phyloP scores from a whole-genome alignment of 2,113 vertebrate species.

The Felis chaus region DNA sequence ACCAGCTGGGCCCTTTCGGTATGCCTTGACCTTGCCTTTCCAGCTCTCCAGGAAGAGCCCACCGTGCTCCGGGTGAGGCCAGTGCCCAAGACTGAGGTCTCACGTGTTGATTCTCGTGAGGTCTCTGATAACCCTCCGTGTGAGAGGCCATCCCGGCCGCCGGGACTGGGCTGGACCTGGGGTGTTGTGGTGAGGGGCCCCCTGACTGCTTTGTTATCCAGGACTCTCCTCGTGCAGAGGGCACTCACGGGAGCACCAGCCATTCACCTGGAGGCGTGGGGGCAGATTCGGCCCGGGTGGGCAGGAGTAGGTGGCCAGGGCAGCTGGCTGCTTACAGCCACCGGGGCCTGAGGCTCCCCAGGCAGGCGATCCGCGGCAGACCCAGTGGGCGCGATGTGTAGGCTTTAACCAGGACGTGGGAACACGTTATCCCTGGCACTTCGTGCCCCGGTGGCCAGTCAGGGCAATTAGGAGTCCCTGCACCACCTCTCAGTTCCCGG shows the following conservation, averaged over 20 bases:
- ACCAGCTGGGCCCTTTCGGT: slow-evolving; percentile 56
- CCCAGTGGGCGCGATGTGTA: accelerated
- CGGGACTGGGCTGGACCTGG: background rate
- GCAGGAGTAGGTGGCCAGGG: background rate
- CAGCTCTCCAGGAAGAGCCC: slow-evolving; percentile 52
- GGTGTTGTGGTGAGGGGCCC: background rate
- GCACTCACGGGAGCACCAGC: accelerated
- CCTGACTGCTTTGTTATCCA: background rate
- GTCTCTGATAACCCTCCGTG: accelerated
- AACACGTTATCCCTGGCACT: background rate
- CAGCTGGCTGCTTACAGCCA: background rate
- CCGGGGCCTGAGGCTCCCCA: background rate
- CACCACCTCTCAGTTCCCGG: background rate
- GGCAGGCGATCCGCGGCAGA: background rate
- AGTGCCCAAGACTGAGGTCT: background rate
- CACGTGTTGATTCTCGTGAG: accelerated
- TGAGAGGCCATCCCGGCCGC: accelerated
- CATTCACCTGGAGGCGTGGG: background rate
- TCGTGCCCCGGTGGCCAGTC: background rate
- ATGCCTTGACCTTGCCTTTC: slow-evolving; percentile 54
- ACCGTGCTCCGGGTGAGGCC: accelerated
- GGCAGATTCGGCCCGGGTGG: background rate
- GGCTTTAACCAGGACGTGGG: background rate
- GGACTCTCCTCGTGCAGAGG: background rate
- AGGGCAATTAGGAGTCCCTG: no score